Base-by-base conservation (phyloP, 1,140 invertebrate genomes). In the Drosophila lowei region DNA sequence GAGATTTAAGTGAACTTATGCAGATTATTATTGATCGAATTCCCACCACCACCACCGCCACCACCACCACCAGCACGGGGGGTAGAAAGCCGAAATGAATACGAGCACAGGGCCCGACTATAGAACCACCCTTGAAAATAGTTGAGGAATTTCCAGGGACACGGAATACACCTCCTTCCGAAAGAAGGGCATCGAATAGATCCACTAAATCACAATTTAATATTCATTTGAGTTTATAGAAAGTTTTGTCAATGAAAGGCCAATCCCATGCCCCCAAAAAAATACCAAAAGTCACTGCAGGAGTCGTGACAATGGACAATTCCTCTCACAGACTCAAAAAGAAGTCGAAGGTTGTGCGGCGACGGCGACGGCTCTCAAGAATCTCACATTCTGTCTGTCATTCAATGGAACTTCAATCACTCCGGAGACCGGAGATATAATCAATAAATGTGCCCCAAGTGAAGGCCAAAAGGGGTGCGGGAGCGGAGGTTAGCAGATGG, bases 11-110 rank as follows among this genome's bases (percentile, higher is more conserved):
- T 66, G 60, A 81, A 72, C 79, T 79, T 76, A 65, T 77, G 77
- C 71, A 80, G 73, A 84, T 65, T 77, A 85, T 84, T 77, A 80
- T 80, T 85, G 80, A 85, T 86, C 74, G 81, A 86, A 77, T 74
- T 54, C 50, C 66, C 63, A 68, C 66, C 66, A 52, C 63, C 42
- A 42, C 9, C 28, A 18, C 18, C 18, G 1, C 18, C 18, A 18
- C 18, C 18, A 18, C 1, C 18, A 18, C 18, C 18, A 1, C 18
- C 18, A 18, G 1, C 18, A 18, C 18, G 23, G 44, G 62, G 18
- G 8, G 15, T 23, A 23, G 23, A 5, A 34, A 34, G 0, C 34
- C 23, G 15, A 47, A 64, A 47, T n/a, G 30, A 62, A 38, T 25
- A 25, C 2, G 30, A 57, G 21, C 18, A 34, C 48, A 34, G 34